These are phyloP conservation scores for Malacoctenus gilli DNA, from an alignment of 2,797 vertebrate genomes.

Conservation along the genomic window DNA sequence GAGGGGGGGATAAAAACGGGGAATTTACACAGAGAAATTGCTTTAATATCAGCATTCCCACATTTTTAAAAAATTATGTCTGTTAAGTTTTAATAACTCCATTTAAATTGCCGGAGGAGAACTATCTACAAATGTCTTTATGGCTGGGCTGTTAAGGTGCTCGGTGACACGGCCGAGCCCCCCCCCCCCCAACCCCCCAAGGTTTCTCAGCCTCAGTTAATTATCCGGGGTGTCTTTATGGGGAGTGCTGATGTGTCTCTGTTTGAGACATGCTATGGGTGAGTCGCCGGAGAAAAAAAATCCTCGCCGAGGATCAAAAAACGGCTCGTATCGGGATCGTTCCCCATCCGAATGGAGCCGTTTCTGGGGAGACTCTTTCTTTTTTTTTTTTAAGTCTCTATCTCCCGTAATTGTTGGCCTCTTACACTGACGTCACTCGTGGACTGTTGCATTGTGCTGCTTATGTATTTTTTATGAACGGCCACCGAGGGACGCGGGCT, in stretches of 20 bases:
- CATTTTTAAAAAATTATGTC: background rate
- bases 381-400: background rate
- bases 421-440: background rate
- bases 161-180: constrained; percentile 11
- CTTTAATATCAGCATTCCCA: constrained; percentile 1
- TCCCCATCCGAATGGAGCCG: constrained; percentile 13
- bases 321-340: constrained; percentile 14
- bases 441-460: background rate
- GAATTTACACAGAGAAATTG: background rate
- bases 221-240: constrained; percentile 14
- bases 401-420: background rate
- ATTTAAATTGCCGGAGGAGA: constrained; percentile 13
- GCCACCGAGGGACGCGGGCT: background rate
- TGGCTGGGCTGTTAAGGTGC: constrained; percentile 4
- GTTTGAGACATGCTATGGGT: constrained; percentile 9
- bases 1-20: constrained; percentile 7
- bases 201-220: constrained; percentile 32
- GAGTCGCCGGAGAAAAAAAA: constrained; percentile 18
- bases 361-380: constrained; percentile 8
- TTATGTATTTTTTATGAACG: background rate
- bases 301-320: constrained; percentile 5
- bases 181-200: constrained; percentile 9
- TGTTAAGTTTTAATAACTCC: constrained; percentile 10
- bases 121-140: constrained; percentile 8
- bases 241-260: constrained; percentile 10